These are phyloP conservation scores for Palythoa grandiflora DNA, from an alignment of 92 coral and sea anemone species.

Conservation along the genomic window DNA sequence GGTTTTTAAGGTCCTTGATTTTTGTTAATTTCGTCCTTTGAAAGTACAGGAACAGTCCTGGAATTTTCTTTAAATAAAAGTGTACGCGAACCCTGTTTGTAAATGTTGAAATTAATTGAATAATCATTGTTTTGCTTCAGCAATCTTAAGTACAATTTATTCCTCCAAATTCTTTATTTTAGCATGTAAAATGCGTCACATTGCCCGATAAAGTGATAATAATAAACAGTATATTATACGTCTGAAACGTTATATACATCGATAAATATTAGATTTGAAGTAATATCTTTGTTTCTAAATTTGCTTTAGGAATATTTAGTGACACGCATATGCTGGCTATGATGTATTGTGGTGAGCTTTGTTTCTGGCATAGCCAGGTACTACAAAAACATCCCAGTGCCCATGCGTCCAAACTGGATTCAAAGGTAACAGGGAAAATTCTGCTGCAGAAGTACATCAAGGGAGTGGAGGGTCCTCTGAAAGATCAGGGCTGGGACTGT, in stretches of 20 bases:
- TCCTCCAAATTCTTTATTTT: too few relatives aligned
- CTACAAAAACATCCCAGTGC: neutral
- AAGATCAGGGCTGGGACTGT: constrained; percentile 75
- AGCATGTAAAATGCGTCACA: too few relatives aligned
- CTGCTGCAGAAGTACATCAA: constrained; percentile 64
- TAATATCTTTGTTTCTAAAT: neutral
- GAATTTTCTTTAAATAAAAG: too few relatives aligned
- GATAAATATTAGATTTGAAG: neutral
- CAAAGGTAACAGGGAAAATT: constrained; percentile 45
- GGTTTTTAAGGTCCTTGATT: too few relatives aligned
- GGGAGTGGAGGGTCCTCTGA: constrained; percentile 59
- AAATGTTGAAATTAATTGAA: too few relatives aligned
- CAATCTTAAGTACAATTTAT: too few relatives aligned
- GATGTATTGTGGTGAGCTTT: constrained; percentile 83
- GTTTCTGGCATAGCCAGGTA: constrained; percentile 72
- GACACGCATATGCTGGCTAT: constrained; percentile 80
- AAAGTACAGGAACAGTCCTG: too few relatives aligned
- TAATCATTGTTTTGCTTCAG: too few relatives aligned
- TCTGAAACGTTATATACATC: neutral
- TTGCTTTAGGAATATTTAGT: constrained; percentile 70
- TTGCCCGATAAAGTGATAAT: too few relatives aligned
- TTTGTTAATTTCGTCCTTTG: too few relatives aligned
- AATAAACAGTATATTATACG: too few relatives aligned
- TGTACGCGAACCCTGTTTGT: too few relatives aligned
- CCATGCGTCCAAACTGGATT: constrained; percentile 38